Evolutionary conservation across 2,797 vertebrate genomes (phyloP), one percentile per base, ranked within the genome.

Genomic region (Esox lucius): DNA sequence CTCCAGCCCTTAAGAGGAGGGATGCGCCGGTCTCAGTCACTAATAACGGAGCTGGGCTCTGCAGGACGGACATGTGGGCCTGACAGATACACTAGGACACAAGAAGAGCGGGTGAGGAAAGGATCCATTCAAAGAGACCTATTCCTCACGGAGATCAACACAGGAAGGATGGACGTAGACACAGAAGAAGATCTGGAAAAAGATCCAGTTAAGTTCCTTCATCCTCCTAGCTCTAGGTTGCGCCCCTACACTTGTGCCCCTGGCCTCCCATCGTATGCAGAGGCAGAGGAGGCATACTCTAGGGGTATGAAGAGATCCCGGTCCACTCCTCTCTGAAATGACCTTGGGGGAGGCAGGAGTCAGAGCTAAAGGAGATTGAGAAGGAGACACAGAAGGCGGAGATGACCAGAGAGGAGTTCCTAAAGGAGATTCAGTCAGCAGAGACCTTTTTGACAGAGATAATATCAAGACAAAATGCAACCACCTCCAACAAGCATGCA

Each of bases 361-460:
- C 85, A 70, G 90, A 89, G 74, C 70, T n/a, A 26, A 84, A 82
- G 82, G 85, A 83, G 66, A 61, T 68, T 0, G 91, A 90, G 68
- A 83, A 85, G 74, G 81, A 91, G 79, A 78, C 86, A 19, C 87
- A 75, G 74, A 88, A 80, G 86, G 78, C 80, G 56, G 91, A 95
- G 91, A 93, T 95, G 93, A 92, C 94, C 71, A 90, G 92, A 53
- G 94, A 94, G 62, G 93, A 94, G 80, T 94, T 94, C 72, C 73
- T 95, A 8, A 93, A 93, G 79, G 93, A 94, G 84, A 94, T 94
- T 77, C 93, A 94, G 16, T 94, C 93, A 74, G 94, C 93, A 4
- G 94, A 95, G 81, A 95, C 93, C 3, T 95, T 95, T 84, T 85
- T 95, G 69, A 95, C 94, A 5, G 93, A 95, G 87, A 94, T 95